These are phyloP conservation scores for Lepidostoma basale DNA, from an alignment of 1,140 invertebrate genomes.

Conservation along the genomic window DNA sequence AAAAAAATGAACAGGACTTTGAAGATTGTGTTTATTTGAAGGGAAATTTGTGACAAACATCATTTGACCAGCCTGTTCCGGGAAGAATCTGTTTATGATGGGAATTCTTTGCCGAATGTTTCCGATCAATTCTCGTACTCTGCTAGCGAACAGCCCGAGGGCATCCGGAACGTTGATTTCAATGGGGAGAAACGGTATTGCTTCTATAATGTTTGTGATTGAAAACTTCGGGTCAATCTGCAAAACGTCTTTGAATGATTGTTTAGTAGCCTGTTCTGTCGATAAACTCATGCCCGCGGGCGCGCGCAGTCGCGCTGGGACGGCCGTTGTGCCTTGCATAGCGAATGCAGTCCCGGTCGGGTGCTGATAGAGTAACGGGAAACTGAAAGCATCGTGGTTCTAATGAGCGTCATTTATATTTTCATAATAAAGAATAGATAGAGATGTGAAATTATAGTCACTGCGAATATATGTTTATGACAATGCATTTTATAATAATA, in stretches of 20 bases:
- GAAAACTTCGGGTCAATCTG: not conserved
- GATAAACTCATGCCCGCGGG: no score
- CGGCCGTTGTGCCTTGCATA: not conserved
- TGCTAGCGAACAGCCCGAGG: not conserved
- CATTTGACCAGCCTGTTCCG: not conserved
- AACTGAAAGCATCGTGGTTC: slow-evolving; percentile 30
- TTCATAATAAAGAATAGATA: no score
- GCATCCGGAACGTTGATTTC: slow-evolving; percentile 60
- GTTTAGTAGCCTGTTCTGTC: no score
- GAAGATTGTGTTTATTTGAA: not conserved
- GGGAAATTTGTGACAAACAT: not conserved
- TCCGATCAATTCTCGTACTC: not conserved
- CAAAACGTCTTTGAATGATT: no score
- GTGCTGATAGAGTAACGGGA: not conserved
- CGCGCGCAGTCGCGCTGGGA: no score
- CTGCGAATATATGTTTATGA: no score
- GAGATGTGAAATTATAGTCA: no score
- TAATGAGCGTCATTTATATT: no score
- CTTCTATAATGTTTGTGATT: slow-evolving; percentile 48
- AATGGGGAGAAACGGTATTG: slow-evolving; percentile 57
- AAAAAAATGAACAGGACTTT: not conserved
- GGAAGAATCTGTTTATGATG: slow-evolving; percentile 36
- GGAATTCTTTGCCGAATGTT: slow-evolving; percentile 42
- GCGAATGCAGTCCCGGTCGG: slow-evolving; percentile 38
- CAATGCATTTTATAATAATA: no score